phyloP scores from a whole-genome alignment of 2,888 invertebrate genomes.

The Cactoblastis cactorum region DNA sequence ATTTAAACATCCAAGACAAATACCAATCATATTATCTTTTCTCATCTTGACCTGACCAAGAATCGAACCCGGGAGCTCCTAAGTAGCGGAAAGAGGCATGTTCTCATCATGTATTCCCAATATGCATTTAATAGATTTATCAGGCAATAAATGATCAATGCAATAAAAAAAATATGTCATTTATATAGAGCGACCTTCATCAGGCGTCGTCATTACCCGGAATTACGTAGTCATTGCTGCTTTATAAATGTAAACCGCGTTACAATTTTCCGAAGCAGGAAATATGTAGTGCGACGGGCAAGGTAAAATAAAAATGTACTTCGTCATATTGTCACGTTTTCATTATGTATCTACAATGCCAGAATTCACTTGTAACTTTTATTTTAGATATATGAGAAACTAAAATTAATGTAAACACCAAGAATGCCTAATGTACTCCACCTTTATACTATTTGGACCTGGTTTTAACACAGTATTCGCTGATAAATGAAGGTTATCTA shows the following conservation, averaged over 20 bases:
- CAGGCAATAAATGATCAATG: slow-evolving; percentile 28
- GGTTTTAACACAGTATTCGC: neutral
- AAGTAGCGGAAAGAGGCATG: too few relatives aligned
- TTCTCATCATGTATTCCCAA: too few relatives aligned
- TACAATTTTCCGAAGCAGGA: slow-evolving; percentile 76
- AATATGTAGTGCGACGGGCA: slow-evolving; percentile 59
- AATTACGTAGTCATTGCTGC: too few relatives aligned
- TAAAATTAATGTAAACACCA: neutral
- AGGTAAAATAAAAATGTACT: slow-evolving; percentile 62
- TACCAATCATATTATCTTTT: too few relatives aligned
- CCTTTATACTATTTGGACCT: neutral
- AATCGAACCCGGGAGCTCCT: too few relatives aligned
- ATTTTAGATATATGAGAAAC: neutral
- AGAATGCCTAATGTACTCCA: too few relatives aligned
- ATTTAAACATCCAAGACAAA: too few relatives aligned
- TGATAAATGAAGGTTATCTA: slow-evolving; percentile 15
- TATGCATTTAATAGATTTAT: neutral
- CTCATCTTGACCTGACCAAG: too few relatives aligned
- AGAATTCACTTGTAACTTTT: neutral
- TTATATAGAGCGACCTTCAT: slow-evolving; percentile 59
- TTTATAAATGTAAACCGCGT: slow-evolving; percentile 58
- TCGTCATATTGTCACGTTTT: slow-evolving; percentile 22
- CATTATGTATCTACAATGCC: slow-evolving; percentile 7
- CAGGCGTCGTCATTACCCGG: slow-evolving; percentile 65
- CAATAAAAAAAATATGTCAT: slow-evolving; percentile 43